These are phyloP conservation scores for Perca schrenkii DNA, from an alignment of 2,113 vertebrate genomes.

Conservation along the genomic window DNA sequence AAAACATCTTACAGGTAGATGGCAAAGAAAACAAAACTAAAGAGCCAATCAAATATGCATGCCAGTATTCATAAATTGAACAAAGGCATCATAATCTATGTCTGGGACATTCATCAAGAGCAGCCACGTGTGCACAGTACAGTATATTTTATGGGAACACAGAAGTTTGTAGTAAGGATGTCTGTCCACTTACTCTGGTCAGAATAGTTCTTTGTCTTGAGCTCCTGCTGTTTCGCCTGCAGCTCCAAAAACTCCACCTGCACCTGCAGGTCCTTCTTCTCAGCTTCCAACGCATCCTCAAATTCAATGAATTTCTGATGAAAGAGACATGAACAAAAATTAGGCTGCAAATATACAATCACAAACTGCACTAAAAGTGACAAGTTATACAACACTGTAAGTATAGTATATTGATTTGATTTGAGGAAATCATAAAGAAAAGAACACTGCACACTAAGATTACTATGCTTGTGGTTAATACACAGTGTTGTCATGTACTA, in stretches of 20 bases:
- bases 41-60: not conserved
- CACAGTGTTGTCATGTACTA: not conserved
- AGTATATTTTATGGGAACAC: not conserved
- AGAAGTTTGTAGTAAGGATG: not conserved
- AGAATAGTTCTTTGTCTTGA: constrained; percentile 95
- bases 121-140: not conserved
- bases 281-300: constrained; percentile 96
- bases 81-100: constrained; percentile 12
- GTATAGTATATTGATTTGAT: not conserved
- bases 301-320: constrained; percentile 98
- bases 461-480: not conserved
- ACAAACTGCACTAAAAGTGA: not conserved
- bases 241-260: constrained; percentile 95
- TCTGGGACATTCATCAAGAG: not conserved
- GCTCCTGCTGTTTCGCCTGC: constrained; percentile 94
- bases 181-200: constrained; percentile 87
- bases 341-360: not conserved
- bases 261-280: constrained; percentile 96
- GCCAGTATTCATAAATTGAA: not conserved
- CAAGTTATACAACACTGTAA: not conserved
- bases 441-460: not conserved
- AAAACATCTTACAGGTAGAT: not conserved
- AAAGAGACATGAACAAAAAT: constrained; percentile 14
- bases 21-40: not conserved
- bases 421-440: not conserved